Evolutionary conservation across 2,888 invertebrate species (phyloP), one percentile per base, ranked within the genome.

Genomic region (Caradrina clavipalpis): DNA sequence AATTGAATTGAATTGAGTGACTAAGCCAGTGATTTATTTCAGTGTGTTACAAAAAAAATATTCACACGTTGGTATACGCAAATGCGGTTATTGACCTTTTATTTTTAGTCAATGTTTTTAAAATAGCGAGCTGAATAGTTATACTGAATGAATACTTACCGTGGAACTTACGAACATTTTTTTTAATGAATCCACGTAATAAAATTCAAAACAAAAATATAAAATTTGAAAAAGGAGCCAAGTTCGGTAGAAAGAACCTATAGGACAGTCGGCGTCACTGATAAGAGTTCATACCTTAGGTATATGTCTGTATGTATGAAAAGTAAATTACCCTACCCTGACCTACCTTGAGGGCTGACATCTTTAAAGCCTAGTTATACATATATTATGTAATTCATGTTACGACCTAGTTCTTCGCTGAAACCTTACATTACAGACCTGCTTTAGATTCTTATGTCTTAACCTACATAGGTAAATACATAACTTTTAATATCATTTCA

Each of bases 401-500:
- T 39, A 60, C 56, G 73, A 47, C 73, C 80, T 77, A 80, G 70
- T 68, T 65, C 49, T 21, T 13, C 7, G 26, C 49, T 54, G 80
- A 80, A 80, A 71, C 80, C 80, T 70, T 80, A 80, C 55, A 21
- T 49, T 31, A 49, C n/a, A 53, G 10, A 53, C 59, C 62, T 72
- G 50, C 19, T 55, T 53, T 60, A 54, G 8, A 22, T 45, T 26
- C 35, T 62, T 65, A 50, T 11, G 35, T 42, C 42, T 62, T 78
- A 55, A 57, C 78, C 54, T 66, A 55, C 65, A 62, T 59, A 45
- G 15, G 45, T 45, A 45, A 5, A 11, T 42, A 15, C 35, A 8
- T 35, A 19, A 13, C 8, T 10, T 22, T 19, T 69, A 15, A 63
- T 49, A 26, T 49, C 0, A 67, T 21, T 61, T 26, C 15, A 49